Base-by-base conservation (phyloP, 2,113 vertebrate species). In the Scophthalmus maximus region DNA sequence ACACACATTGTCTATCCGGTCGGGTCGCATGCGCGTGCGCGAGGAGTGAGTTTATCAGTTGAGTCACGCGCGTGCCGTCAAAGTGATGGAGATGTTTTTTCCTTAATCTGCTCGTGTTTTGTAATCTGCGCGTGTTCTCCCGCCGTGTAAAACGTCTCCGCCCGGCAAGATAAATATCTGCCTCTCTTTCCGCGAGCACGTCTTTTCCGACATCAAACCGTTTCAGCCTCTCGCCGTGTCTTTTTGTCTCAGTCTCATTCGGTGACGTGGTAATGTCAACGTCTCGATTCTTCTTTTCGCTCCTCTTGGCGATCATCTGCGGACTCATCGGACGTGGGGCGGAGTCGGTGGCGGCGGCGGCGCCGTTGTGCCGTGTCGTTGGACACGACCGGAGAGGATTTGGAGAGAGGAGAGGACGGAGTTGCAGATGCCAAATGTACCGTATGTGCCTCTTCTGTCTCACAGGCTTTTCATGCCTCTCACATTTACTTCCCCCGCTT, bases 401-500 rank as follows among this genome's bases (percentile, higher is more conserved):
- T 63, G 72, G 75, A 67, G 73, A 69, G 59, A 77, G 70, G 74
- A 78, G 51, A 66, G 49, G 59, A 73, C 2, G 69, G 74, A 64
- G 38, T 65, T 8, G 75, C 65, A 44, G 34, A 77, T 73, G 79
- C 81, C 81, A 87, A 85, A 87, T n/a, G 79, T 57, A 36, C 79
- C 72, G 64, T 25, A 84, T 77, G 68, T 70, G 83, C 81, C n/a
- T 79, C 68, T 53, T 51, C 74, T 40, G 50, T 80, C 80, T 85
- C 56, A 8, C 76, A 74, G 60, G 60, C 52, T 76, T 86, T 81
- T 85, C 61, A 87, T 83, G 85, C 79, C 49, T 72, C 77, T 83
- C 76, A 76, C 85, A 81, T 78, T 84, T n/a, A n/a, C n/a, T 70
- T 78, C 68, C 79, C 79, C 82, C n/a, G n/a, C n/a, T n/a, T n/a